Evolutionary conservation across 2,888 invertebrate genomes (phyloP).

Genomic region (Hetaerina titia): DNA sequence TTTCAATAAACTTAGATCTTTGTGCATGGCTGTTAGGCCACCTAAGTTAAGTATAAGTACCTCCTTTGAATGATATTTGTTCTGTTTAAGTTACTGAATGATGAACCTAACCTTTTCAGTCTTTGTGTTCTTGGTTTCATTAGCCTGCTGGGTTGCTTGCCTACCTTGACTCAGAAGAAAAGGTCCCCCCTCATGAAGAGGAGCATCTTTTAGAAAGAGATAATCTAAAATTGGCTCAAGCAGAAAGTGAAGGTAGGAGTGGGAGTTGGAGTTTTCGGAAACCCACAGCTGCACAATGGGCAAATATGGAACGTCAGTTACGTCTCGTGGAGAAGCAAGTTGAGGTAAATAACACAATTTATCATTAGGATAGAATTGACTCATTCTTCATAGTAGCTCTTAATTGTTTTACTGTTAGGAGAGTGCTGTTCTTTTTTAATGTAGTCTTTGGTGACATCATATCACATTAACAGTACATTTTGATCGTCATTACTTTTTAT

Average conservation of each 20-base stretch:
- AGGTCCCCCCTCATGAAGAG: conserved; percentile 82
- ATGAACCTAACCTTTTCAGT: neutral
- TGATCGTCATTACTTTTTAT: too few relatives aligned
- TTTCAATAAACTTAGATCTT: too few relatives aligned
- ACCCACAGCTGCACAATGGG: conserved; percentile 85
- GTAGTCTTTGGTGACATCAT: too few relatives aligned
- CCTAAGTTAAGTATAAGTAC: too few relatives aligned
- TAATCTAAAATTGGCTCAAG: conserved; percentile 96
- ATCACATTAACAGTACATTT: too few relatives aligned
- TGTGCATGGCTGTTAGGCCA: too few relatives aligned
- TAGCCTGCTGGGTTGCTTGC: conserved; percentile 95
- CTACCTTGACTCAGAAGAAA: conserved; percentile 92
- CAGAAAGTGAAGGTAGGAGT: conserved; percentile 81
- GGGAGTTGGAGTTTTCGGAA: conserved; percentile 73
- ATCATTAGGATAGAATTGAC: neutral
- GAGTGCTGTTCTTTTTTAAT: too few relatives aligned
- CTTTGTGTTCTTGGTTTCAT: conserved; percentile 71
- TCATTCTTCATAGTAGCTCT: too few relatives aligned
- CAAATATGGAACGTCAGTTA: conserved; percentile 85
- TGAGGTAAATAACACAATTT: conserved; percentile 79
- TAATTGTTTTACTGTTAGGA: too few relatives aligned
- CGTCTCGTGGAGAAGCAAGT: conserved; percentile 91
- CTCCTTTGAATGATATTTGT: too few relatives aligned
- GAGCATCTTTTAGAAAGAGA: conserved; percentile 90
- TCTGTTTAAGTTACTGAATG: too few relatives aligned